Conservation (phyloP, 2,797 vertebrate species). For the Muscicapa comitata region DNA sequence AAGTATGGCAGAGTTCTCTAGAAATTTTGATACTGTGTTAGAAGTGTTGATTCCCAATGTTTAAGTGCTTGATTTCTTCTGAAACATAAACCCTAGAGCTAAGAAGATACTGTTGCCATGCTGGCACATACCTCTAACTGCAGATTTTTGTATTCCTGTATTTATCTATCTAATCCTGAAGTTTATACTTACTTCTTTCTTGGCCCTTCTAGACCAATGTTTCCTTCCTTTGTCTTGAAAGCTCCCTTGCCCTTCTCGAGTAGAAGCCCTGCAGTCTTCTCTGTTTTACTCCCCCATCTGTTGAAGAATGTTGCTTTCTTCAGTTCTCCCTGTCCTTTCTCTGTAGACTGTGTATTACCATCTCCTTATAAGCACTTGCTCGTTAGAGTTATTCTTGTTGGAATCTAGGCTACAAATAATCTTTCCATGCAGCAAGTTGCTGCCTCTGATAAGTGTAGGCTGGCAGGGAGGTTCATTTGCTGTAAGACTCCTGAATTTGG, state of each 20-base stretch:
- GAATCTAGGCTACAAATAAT: slow-evolving; percentile 62
- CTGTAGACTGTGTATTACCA: slow-evolving; percentile 32
- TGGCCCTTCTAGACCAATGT: background rate
- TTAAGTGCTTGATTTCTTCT: background rate
- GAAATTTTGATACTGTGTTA: background rate
- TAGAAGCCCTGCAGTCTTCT: background rate
- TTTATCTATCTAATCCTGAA: background rate
- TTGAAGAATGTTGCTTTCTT: slow-evolving; percentile 38
- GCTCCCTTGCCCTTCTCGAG: background rate
- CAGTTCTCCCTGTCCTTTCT: slow-evolving; percentile 15
- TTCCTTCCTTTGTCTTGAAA: background rate
- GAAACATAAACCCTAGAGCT: background rate
- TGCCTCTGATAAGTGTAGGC: slow-evolving; percentile 22
- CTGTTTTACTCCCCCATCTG: background rate
- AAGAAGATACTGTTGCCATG: background rate
- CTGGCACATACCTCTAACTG: background rate
- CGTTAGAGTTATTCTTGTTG: slow-evolving; percentile 56
- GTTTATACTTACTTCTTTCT: background rate
- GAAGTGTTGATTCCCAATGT: background rate
- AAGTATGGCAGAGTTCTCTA: background rate
- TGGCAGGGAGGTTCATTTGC: background rate
- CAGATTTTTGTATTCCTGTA: background rate
- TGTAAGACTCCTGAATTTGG: background rate
- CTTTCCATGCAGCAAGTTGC: slow-evolving; percentile 41
- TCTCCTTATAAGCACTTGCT: slow-evolving; percentile 66